Base-by-base conservation (phyloP, 1,140 invertebrate genomes). In the Steinernema khuongi region DNA sequence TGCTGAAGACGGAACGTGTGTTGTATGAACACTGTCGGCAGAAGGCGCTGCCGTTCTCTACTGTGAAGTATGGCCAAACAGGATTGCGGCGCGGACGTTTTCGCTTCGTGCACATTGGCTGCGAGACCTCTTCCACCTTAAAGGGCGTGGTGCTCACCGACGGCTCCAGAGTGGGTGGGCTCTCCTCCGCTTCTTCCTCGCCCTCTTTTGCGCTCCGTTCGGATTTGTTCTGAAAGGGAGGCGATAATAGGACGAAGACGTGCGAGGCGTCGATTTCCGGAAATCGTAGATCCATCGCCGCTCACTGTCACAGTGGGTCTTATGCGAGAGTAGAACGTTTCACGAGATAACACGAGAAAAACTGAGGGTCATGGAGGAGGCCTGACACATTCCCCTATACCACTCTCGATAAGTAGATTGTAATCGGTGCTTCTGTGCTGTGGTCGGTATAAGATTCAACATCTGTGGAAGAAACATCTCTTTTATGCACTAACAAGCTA, bases 1-100 rank as follows among this genome's bases (percentile, higher is more conserved):
- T 80, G 44, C 79, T 81, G 76, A 80, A 80, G 17, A 80, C 78
- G n/a, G 80, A 82, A 71, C 74, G 73, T 14, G 79, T 80, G 29
- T 33, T 81, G 72, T 80, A 80, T 7, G 70, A 33, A 67, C 79
- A 80, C 68, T 81, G 74, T 36, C 74, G 72, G 67, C 79, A 80
- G 41, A 67, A 71, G 11, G 79, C 79, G n/a, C 69, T 67, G 43
- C 79, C 79, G 70, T 80, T 79, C 1, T 81, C 72, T n/a, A 80
- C 79, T 43, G 69, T 70, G 73, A 80, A 80, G 67, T 80, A 78
- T 28, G 73, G 79, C 79, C 79, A 79, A 19, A 79, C 78, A 17
- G 78, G 78, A 36, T 79, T 79, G 31, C 77, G 41, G 28, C 77
- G 70, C 29, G 79, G 77, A 17, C 77, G 67, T 72, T 75, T 76